A percentile compares a stretch with the other conserved stretches of the same genome.
Evolutionary conservation across 2,888 invertebrate species (phyloP).

Genomic region (Lymantria dispar): DNA sequence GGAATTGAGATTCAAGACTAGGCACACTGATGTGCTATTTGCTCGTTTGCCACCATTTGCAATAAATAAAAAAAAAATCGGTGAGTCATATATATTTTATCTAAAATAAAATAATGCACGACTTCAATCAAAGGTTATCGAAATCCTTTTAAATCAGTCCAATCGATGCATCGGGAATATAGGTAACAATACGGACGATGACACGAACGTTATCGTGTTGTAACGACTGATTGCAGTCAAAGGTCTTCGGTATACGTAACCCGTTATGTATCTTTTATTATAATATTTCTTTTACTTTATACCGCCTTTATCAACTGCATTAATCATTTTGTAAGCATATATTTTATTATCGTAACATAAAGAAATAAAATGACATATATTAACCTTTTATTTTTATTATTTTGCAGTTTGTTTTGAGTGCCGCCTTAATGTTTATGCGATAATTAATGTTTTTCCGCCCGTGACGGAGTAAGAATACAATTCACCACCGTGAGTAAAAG

Average conservation of each 20-base stretch:
- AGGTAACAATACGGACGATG: conserved; percentile 3
- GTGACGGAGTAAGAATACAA: too few species aligned
- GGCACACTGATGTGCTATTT: too few species aligned
- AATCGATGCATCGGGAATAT: not conserved
- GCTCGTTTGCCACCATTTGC: too few species aligned
- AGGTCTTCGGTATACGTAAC: conserved; percentile 39
- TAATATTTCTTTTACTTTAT: not conserved
- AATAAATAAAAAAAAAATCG: too few species aligned
- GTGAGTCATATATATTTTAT: not conserved
- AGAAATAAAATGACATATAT: not conserved
- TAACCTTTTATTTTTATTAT: too few species aligned
- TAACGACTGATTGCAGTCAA: conserved; percentile 61
- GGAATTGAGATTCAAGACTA: too few species aligned
- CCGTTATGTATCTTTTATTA: conserved; percentile 1
- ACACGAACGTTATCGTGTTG: conserved; percentile 45
- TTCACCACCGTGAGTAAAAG: too few species aligned
- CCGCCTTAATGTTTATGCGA: too few species aligned
- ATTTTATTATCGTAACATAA: not conserved
- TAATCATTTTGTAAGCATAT: conserved; percentile 16
- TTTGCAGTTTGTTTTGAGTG: too few species aligned
- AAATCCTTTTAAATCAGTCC: not conserved
- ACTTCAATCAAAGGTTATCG: not conserved
- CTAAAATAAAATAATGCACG: not conserved
- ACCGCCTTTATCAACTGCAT: conserved; percentile 3
- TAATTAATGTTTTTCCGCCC: too few species aligned